These are phyloP conservation scores for Saimiri boliviensis DNA, from an alignment of 2,113 vertebrate species.

Conservation along the genomic window DNA sequence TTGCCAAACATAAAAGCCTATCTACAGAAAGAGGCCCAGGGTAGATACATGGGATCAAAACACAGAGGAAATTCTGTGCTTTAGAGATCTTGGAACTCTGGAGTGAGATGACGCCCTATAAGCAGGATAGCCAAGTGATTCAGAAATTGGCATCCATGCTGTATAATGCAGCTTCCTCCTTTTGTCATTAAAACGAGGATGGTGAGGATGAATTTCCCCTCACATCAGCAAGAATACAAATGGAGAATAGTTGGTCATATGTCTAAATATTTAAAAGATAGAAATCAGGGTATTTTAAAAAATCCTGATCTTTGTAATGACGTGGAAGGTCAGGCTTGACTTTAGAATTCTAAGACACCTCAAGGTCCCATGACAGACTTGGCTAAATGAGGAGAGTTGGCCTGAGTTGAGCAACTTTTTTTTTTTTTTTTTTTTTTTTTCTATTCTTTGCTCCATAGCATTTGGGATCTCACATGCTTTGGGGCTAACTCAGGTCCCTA, in stretches of 20 bases:
- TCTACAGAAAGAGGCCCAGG: background rate
- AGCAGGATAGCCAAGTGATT: background rate
- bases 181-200: background rate
- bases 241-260: background rate
- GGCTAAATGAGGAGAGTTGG: rapidly evolving
- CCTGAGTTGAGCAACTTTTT: background rate
- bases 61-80: background rate
- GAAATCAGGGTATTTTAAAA: background rate
- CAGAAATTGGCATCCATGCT: background rate
- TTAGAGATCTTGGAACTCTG: background rate
- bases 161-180: background rate
- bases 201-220: background rate
- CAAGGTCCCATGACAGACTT: background rate
- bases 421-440: background rate
- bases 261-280: background rate
- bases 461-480: background rate
- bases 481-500: background rate
- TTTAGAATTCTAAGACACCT: background rate
- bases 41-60: background rate
- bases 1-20: background rate
- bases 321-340: background rate
- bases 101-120: background rate
- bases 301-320: background rate
- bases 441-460: background rate
- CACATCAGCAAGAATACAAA: background rate